phyloP scores from a whole-genome alignment of 2,888 invertebrate species.

The Oxycera nigricornis region DNA sequence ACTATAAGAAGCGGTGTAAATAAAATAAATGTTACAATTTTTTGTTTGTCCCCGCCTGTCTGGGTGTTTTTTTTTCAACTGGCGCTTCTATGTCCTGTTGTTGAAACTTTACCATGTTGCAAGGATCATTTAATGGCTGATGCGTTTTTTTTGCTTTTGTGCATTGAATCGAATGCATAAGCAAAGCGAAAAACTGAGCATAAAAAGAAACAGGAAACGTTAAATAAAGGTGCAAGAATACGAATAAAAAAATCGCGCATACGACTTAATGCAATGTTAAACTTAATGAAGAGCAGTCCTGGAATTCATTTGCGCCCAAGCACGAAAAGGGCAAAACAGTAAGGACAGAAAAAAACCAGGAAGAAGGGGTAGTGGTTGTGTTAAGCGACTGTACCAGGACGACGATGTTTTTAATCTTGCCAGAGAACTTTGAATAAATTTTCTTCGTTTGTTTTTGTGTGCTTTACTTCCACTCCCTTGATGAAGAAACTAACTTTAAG shows the following conservation, averaged over 20 bases:
- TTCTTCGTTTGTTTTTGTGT: constrained; percentile 28
- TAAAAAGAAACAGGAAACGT: constrained; percentile 28
- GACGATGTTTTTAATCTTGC: constrained; percentile 16
- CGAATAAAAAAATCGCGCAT: constrained; percentile 32
- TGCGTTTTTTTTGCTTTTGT: constrained; percentile 1
- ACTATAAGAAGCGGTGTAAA: constrained; percentile 26
- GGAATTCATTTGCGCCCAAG: background rate
- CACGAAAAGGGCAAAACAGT: no score
- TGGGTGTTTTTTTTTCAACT: constrained; percentile 18
- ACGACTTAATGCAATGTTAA: constrained; percentile 31
- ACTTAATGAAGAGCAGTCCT: constrained; percentile 32
- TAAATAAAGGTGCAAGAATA: constrained; percentile 25
- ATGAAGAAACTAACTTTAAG: constrained; percentile 1
- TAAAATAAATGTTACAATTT: constrained; percentile 36
- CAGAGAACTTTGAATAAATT: constrained; percentile 35
- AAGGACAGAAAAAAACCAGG: background rate
- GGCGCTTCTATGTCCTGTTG: constrained; percentile 1
- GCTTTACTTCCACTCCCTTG: constrained; percentile 27
- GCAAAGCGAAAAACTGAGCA: background rate
- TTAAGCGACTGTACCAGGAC: background rate
- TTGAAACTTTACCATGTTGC: constrained; percentile 4
- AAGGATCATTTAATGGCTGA: constrained; percentile 26
- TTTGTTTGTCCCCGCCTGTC: background rate
- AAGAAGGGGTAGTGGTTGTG: background rate
- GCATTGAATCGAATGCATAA: constrained; percentile 5